These are phyloP conservation scores for Glaucopsyche alexis DNA, from an alignment of 2,888 invertebrate genomes.

Conservation along the genomic window DNA sequence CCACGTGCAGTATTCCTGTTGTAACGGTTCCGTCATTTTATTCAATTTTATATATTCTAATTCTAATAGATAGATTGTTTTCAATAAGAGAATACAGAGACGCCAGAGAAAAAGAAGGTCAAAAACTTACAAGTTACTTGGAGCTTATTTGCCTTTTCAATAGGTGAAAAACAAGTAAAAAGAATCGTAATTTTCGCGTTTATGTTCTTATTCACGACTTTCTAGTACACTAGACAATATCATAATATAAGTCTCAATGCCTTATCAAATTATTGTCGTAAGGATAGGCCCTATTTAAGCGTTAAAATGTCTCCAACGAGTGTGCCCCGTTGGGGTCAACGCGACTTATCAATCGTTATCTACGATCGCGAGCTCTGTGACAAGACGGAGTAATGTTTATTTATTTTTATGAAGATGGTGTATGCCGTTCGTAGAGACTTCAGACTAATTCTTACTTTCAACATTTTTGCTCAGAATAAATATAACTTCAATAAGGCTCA, in stretches of 20 bases:
- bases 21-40: no score
- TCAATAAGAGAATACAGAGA: background rate
- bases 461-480: background rate
- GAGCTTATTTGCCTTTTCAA: background rate
- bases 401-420: no score
- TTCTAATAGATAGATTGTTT: background rate
- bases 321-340: background rate
- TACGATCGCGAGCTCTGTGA: no score
- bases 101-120: background rate
- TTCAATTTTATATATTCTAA: background rate
- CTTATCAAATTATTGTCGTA: background rate
- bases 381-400: no score
- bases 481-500: slow-evolving; percentile 8
- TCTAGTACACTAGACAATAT: background rate
- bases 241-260: background rate
- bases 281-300: background rate
- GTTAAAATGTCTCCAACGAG: background rate
- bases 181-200: background rate
- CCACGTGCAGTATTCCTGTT: no score
- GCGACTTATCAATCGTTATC: background rate
- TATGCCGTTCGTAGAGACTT: no score
- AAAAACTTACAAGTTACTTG: background rate
- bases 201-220: slow-evolving; percentile 2
- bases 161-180: background rate
- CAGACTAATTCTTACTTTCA: background rate